Conservation (phyloP, 2,888 invertebrate genomes). For the Abrostola tripartita region DNA sequence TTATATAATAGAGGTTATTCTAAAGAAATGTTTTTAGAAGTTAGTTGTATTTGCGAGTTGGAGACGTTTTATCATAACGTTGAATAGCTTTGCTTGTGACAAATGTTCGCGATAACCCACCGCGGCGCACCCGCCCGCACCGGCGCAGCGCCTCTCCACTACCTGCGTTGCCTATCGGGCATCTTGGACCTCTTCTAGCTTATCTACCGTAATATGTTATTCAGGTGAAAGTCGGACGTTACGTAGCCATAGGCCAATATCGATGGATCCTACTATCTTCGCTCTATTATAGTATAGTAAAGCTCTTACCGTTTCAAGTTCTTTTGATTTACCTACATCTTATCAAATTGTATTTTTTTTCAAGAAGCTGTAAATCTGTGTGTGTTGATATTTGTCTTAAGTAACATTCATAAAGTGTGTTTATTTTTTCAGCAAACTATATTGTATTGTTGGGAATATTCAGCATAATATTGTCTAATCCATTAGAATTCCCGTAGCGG, state of each 20-base stretch:
- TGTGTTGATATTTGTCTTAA: too few relatives aligned
- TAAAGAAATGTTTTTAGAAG: constrained; percentile 37
- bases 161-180: constrained; percentile 73
- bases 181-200: constrained; percentile 74
- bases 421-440: too few relatives aligned
- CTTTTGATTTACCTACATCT: constrained; percentile 10
- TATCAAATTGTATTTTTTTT: too few relatives aligned
- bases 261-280: constrained; percentile 45
- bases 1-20: constrained; percentile 33
- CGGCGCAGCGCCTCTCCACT: constrained; percentile 50
- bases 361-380: too few relatives aligned
- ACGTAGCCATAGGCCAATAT: constrained; percentile 55
- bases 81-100: constrained; percentile 66
- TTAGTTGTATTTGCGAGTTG: constrained; percentile 53
- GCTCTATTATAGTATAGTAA: constrained; percentile 21
- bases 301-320: background rate
- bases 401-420: too few relatives aligned
- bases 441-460: too few relatives aligned
- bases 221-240: constrained; percentile 68
- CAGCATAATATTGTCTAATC: background rate
- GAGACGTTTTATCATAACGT: constrained; percentile 63
- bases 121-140: constrained; percentile 50
- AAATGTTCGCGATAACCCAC: constrained; percentile 71
- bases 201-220: constrained; percentile 76
- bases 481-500: background rate